A percentile compares a stretch with the other conserved stretches of the same genome.
Evolutionary conservation across 2,797 vertebrate species (phyloP).

Genomic region (Malacoraja senta): DNA sequence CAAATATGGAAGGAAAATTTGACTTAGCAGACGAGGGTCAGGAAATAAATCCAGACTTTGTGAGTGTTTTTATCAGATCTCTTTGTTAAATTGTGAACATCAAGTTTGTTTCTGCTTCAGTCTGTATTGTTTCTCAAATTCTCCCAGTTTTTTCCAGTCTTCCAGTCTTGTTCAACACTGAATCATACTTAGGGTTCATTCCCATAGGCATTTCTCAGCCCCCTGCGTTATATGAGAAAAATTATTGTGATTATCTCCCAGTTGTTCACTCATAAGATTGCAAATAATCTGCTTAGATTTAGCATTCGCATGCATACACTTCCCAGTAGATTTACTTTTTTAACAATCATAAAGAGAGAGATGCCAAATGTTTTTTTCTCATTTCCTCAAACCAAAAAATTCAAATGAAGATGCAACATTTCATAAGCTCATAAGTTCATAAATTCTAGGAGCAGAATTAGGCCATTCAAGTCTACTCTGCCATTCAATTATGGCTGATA

Average conservation of each 20-base stretch:
- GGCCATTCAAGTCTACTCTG: too few species aligned
- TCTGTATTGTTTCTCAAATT: background rate
- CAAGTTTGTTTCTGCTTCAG: background rate
- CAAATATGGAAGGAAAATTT: background rate
- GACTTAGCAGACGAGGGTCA: background rate
- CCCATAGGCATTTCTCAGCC: background rate
- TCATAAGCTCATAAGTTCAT: too few species aligned
- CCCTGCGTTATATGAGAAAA: background rate
- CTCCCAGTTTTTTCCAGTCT: background rate
- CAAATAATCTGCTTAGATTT: too few species aligned
- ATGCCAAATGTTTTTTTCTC: background rate
- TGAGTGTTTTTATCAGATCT: constrained; percentile 5
- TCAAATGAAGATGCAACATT: too few species aligned
- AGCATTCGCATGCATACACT: too few species aligned
- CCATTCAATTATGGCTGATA: too few species aligned
- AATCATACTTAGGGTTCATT: background rate
- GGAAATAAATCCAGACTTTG: background rate
- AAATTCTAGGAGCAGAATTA: too few species aligned
- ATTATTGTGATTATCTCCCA: background rate
- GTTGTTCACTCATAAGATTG: background rate
- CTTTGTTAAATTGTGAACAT: background rate
- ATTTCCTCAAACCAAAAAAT: background rate
- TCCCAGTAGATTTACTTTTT: background rate
- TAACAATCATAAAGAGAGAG: background rate
- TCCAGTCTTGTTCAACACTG: background rate